A percentile compares a stretch with the other conserved stretches of the same genome.
Evolutionary conservation across 2,797 vertebrate species (phyloP).

Genomic region (Mus minutoides): DNA sequence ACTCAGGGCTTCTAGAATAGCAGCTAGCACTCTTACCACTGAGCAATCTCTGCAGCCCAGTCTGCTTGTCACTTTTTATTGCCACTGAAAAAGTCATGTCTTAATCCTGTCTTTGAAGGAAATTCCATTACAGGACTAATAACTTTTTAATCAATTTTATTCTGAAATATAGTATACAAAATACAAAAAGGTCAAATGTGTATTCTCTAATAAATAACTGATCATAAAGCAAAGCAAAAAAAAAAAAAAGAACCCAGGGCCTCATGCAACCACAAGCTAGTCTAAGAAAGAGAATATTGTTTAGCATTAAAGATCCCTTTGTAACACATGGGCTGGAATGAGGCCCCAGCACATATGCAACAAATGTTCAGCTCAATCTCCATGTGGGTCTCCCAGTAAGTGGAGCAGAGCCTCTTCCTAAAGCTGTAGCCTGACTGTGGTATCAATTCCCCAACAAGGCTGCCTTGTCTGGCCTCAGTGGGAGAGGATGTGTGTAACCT

Average conservation of each 20-base stretch:
- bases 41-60: background rate
- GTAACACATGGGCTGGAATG: too few species aligned
- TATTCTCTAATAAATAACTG: background rate
- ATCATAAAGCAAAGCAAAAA: conserved; percentile 25
- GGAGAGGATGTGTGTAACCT: too few species aligned
- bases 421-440: too few species aligned
- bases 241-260: background rate
- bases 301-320: background rate
- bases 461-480: too few species aligned
- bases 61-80: background rate
- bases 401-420: too few species aligned
- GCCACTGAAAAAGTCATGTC: conserved; percentile 3
- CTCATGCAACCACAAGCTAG: background rate
- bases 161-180: conserved; percentile 34
- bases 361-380: too few species aligned
- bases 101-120: background rate
- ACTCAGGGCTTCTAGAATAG: background rate
- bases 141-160: conserved; percentile 14
- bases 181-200: conserved; percentile 2
- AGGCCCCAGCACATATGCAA: too few species aligned
- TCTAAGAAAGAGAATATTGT: conserved; percentile 14
- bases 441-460: too few species aligned
- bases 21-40: background rate
- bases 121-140: background rate
- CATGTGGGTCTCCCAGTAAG: too few species aligned